These are phyloP conservation scores for Bos indicus DNA, from an alignment of 2,113 vertebrate genomes.

Conservation along the genomic window DNA sequence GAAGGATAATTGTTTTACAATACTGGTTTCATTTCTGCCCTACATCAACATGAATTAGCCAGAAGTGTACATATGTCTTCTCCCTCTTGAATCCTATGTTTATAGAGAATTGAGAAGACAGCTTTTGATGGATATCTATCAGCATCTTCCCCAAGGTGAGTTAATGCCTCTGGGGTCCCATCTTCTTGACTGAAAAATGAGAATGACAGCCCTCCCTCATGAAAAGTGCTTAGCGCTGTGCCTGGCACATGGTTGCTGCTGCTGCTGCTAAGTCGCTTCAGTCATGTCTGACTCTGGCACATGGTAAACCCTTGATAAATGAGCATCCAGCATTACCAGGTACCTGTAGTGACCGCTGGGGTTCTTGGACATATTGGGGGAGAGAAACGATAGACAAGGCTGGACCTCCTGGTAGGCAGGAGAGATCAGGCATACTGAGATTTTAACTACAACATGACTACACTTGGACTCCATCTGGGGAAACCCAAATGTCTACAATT, in stretches of 20 bases:
- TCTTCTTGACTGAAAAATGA: neutral
- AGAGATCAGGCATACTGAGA: neutral
- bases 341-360: too few relatives aligned
- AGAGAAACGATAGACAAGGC: neutral
- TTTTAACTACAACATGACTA: neutral
- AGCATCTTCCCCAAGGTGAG: neutral
- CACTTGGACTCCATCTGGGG: neutral
- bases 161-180: neutral
- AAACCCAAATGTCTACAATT: neutral
- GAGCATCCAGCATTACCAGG: fast-evolving
- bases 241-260: neutral
- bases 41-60: neutral
- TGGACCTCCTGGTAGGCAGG: neutral
- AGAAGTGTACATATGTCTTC: neutral
- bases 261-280: too few relatives aligned
- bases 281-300: neutral
- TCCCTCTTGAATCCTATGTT: neutral
- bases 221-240: neutral
- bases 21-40: neutral
- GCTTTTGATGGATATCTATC: neutral
- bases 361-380: neutral
- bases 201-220: neutral
- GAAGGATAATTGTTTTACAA: neutral
- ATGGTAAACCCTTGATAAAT: fast-evolving
- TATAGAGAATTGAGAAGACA: neutral